A percentile compares a stretch with the other conserved stretches of the same genome.
Evolutionary conservation across 2,888 invertebrate genomes (phyloP).

Genomic region (Perizoma flavofasciatum): DNA sequence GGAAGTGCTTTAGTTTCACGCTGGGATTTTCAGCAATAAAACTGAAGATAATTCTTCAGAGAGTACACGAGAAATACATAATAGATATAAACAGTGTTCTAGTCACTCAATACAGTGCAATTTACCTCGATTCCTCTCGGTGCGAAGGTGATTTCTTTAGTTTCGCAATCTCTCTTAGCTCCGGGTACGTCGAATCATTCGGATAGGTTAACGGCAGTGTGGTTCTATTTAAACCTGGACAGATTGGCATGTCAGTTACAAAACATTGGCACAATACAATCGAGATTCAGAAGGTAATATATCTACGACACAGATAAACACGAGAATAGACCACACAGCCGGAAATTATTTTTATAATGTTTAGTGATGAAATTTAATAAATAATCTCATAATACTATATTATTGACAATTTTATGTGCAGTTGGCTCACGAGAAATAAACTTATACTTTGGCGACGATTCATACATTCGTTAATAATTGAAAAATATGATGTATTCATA

Average conservation of each 20-base stretch:
- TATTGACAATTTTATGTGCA: slow-evolving; percentile 53
- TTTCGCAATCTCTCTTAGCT: slow-evolving; percentile 60
- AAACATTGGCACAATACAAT: slow-evolving; percentile 65
- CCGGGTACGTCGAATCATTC: slow-evolving; percentile 66
- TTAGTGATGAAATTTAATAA: slow-evolving; percentile 40
- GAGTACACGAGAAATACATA: slow-evolving; percentile 34
- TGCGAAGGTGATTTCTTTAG: slow-evolving; percentile 58
- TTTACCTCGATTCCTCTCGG: slow-evolving; percentile 77
- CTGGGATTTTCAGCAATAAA: slow-evolving; percentile 23
- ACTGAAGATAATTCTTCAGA: slow-evolving; percentile 17
- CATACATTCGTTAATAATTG: slow-evolving; percentile 14
- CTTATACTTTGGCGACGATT: slow-evolving; percentile 31
- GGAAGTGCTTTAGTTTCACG: slow-evolving; percentile 17
- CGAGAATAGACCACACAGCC: slow-evolving; percentile 70
- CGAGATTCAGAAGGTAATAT: slow-evolving; percentile 40
- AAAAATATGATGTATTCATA: slow-evolving; percentile 1
- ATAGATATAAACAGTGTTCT: slow-evolving; percentile 38
- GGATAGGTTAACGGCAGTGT: slow-evolving; percentile 72
- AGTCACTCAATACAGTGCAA: slow-evolving; percentile 71
- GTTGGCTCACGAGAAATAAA: slow-evolving; percentile 71
- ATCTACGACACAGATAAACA: slow-evolving; percentile 39
- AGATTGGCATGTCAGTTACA: slow-evolving; percentile 72
- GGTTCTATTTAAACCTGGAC: slow-evolving; percentile 78
- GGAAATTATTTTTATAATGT: slow-evolving; percentile 29
- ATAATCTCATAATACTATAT: slow-evolving; percentile 49